Conservation (phyloP, 2,888 invertebrate genomes). For the Drymonia ruficornis region DNA sequence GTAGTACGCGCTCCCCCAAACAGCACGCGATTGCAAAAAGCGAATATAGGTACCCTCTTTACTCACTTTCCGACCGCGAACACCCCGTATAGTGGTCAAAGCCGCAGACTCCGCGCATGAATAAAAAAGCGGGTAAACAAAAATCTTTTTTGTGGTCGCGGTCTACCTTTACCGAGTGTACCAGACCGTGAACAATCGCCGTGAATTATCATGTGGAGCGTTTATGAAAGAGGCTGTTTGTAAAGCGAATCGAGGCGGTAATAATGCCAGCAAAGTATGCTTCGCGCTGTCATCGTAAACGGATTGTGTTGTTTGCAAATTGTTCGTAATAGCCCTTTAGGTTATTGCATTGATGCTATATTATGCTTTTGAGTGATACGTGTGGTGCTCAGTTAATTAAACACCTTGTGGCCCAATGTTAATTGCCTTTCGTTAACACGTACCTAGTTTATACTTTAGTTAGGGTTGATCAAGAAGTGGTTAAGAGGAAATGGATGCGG, state of each 20-base stretch:
- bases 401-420: neutral
- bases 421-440: neutral
- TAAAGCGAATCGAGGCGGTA: slow-evolving; percentile 68
- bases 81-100: slow-evolving; percentile 65
- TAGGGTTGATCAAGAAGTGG: no score
- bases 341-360: slow-evolving; percentile 45
- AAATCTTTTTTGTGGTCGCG: slow-evolving; percentile 80
- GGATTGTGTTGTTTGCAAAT: slow-evolving; percentile 69
- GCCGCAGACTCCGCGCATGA: slow-evolving; percentile 68
- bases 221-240: slow-evolving; percentile 77
- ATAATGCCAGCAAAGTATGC: slow-evolving; percentile 60
- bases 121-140: slow-evolving; percentile 75
- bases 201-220: slow-evolving; percentile 79
- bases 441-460: no score
- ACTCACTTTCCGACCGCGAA: slow-evolving; percentile 59
- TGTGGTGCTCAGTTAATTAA: slow-evolving; percentile 14
- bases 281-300: slow-evolving; percentile 60
- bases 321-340: slow-evolving; percentile 54
- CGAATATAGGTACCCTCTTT: slow-evolving; percentile 56
- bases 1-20: slow-evolving; percentile 68
- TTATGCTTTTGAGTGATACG: slow-evolving; percentile 35
- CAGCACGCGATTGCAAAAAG: slow-evolving; percentile 68
- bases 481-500: no score
- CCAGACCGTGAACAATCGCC: slow-evolving; percentile 82
- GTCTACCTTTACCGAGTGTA: slow-evolving; percentile 76